A percentile compares a stretch with the other conserved stretches of the same genome.
Conservation (phyloP, 1,140 invertebrate genomes). For the Hyposmocoma kahamanoa region DNA sequence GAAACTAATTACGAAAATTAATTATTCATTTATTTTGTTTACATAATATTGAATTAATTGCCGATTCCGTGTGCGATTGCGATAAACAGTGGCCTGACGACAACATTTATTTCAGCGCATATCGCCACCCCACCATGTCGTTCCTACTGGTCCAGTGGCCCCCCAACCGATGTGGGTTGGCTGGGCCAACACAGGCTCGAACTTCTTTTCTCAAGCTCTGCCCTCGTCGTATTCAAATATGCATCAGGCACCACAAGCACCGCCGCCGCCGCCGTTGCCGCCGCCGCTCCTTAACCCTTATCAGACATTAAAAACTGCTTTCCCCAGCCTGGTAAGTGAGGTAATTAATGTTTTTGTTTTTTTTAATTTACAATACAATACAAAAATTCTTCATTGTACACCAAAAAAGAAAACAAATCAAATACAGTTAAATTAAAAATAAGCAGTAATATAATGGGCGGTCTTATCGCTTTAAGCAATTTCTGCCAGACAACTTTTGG, state of each 20-base stretch:
- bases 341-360: no score
- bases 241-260: constrained; percentile 7
- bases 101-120: constrained; percentile 16
- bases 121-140: constrained; percentile 14
- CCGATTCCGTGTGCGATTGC: background rate
- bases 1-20: background rate
- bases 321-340: constrained; percentile 43
- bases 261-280: constrained; percentile 12
- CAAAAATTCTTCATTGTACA: no score
- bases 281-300: constrained; percentile 30
- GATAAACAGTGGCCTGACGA: no score
- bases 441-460: no score
- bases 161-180: constrained; percentile 33
- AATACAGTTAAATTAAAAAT: no score
- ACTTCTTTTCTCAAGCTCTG: constrained; percentile 14
- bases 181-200: constrained; percentile 33
- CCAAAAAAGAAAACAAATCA: no score
- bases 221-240: constrained; percentile 11
- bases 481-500: no score
- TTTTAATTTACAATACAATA: no score
- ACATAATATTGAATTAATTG: no score
- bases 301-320: constrained; percentile 33
- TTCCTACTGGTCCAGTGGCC: constrained; percentile 7
- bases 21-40: background rate
- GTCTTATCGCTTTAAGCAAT: no score